Conservation (phyloP, 2,797 vertebrate species). For the Loriculus beryllinus region DNA sequence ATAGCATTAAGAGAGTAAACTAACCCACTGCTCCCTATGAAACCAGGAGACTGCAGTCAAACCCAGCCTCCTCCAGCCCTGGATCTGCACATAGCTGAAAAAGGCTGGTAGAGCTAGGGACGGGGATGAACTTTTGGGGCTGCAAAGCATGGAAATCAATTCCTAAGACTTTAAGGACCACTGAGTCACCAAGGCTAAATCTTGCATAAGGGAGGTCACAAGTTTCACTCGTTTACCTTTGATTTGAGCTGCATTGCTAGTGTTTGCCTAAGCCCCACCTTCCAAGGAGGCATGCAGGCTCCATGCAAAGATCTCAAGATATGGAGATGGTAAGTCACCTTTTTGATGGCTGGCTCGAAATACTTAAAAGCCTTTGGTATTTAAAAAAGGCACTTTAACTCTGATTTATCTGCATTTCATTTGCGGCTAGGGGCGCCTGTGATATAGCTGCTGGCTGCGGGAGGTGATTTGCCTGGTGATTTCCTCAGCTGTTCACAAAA, state of each 20-base stretch:
- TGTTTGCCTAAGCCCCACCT: slow-evolving; percentile 52
- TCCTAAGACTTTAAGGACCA: neutral
- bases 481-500: slow-evolving; percentile 45
- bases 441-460: slow-evolving; percentile 17
- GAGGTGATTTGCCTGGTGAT: slow-evolving; percentile 24
- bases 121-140: neutral
- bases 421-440: neutral
- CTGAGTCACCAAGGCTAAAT: neutral
- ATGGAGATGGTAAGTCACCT: slow-evolving; percentile 24
- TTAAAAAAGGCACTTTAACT: slow-evolving; percentile 55
- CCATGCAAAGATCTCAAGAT: slow-evolving; percentile 52
- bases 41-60: neutral
- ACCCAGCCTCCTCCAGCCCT: neutral
- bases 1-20: neutral
- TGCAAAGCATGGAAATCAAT: neutral
- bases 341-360: slow-evolving; percentile 37
- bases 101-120: neutral
- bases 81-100: neutral
- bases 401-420: slow-evolving; percentile 40
- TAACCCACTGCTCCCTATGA: neutral
- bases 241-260: neutral
- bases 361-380: slow-evolving; percentile 57
- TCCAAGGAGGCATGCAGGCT: slow-evolving; percentile 34
- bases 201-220: neutral
- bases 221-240: neutral